A percentile compares a stretch with the other conserved stretches of the same genome.
phyloP scores from a whole-genome alignment of 1,140 invertebrate genomes.

The Pachyrhynchus sulphureomaculatus region DNA sequence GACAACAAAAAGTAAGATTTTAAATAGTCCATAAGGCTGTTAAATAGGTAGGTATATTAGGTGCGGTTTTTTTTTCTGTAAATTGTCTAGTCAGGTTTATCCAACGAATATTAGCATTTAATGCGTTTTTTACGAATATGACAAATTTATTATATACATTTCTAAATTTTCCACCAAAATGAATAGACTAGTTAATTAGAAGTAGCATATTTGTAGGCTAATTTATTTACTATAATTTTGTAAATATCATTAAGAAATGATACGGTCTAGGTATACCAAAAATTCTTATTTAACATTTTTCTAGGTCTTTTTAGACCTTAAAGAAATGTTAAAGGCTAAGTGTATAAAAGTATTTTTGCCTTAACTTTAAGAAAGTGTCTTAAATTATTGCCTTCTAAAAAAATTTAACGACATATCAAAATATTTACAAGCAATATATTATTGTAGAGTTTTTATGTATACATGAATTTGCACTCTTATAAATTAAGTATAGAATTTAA shows the following conservation, averaged over 20 bases:
- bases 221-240: conserved; percentile 27
- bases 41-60: no score
- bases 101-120: conserved; percentile 38
- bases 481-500: not conserved
- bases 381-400: conserved; percentile 15
- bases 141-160: not conserved
- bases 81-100: conserved; percentile 44
- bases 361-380: conserved; percentile 15
- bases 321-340: not conserved
- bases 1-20: no score
- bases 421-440: conserved; percentile 22
- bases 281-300: conserved; percentile 13
- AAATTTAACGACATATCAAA: conserved; percentile 7
- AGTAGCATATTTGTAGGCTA: conserved; percentile 6
- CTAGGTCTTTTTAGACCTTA: not conserved
- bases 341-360: conserved; percentile 20
- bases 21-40: not conserved
- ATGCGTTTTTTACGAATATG: conserved; percentile 1
- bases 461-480: not conserved
- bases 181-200: conserved; percentile 42
- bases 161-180: conserved; percentile 30
- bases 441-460: conserved; percentile 13
- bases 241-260: conserved; percentile 41
- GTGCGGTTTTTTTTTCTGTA: conserved; percentile 27
- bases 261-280: conserved; percentile 49